Percentiles rank a stretch among this genome's conserved stretches.
phyloP scores from a whole-genome alignment of 2,888 invertebrate species.

The Tipula unca region DNA sequence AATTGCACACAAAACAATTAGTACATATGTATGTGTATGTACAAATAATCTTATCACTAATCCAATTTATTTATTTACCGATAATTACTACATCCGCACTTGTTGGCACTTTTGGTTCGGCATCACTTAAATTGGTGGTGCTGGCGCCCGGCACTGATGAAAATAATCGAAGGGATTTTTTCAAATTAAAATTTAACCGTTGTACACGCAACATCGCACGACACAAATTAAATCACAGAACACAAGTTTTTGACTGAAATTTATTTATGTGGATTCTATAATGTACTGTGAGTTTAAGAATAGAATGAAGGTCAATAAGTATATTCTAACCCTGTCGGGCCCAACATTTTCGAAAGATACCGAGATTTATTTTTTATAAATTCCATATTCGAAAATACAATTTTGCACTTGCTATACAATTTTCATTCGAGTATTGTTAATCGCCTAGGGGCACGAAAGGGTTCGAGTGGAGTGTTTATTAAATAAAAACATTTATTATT shows the following conservation, averaged over 20 bases:
- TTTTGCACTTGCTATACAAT: not conserved
- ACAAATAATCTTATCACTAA: not conserved
- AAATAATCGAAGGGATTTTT: not conserved
- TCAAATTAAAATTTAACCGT: not conserved
- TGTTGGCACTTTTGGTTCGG: not conserved
- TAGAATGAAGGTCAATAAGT: constrained; percentile 8
- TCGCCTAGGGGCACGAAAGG: not conserved
- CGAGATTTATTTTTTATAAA: not conserved
- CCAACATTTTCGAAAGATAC: not conserved
- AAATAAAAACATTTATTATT: not conserved
- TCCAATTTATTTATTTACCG: constrained; percentile 43
- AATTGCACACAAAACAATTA: not conserved
- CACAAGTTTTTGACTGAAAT: not conserved
- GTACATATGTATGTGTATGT: not conserved
- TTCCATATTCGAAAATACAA: not conserved
- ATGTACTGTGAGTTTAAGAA: not conserved
- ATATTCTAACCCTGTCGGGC: not conserved
- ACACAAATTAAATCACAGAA: not conserved
- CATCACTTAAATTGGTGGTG: not conserved
- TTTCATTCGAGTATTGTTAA: not conserved
- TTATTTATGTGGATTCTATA: constrained; percentile 1
- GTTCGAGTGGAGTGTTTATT: not conserved
- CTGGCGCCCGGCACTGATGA: not conserved
- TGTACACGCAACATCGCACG: not conserved
- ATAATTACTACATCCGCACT: constrained; percentile 69